Evolutionary conservation across 2,888 invertebrate species (phyloP).

Genomic region (Tuberolachnus salignus): DNA sequence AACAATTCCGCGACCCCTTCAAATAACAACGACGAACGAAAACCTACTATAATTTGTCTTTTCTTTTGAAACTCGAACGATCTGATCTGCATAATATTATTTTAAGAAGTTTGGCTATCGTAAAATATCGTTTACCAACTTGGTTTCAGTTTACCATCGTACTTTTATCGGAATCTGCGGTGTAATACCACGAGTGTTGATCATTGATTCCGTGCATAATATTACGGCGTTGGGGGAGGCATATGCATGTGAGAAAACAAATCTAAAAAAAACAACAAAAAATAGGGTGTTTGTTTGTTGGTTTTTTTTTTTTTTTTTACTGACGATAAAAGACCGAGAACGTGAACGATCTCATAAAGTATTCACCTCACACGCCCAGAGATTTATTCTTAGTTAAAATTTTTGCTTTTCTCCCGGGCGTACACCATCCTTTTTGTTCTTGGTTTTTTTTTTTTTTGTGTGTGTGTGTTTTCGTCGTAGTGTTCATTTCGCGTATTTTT

Average conservation of each 20-base stretch:
- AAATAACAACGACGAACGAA: too few relatives aligned
- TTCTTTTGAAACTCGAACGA: neutral
- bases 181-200: slow-evolving; percentile 21
- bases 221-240: slow-evolving; percentile 5
- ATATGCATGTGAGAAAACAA: neutral
- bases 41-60: too few relatives aligned
- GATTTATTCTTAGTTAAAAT: slow-evolving; percentile 50
- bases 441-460: neutral
- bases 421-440: slow-evolving; percentile 28
- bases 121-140: slow-evolving; percentile 24
- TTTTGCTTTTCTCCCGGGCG: slow-evolving; percentile 26
- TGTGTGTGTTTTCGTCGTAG: neutral
- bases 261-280: too few relatives aligned
- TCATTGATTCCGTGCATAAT: slow-evolving; percentile 39
- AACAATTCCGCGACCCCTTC: too few relatives aligned
- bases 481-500: slow-evolving; percentile 20
- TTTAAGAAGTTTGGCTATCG: neutral
- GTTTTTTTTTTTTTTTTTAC: slow-evolving; percentile 13
- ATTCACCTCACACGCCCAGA: slow-evolving; percentile 35
- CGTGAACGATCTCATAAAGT: slow-evolving; percentile 46
- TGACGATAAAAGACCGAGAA: slow-evolving; percentile 40
- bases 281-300: slow-evolving; percentile 7
- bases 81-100: neutral
- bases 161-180: slow-evolving; percentile 8
- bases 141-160: slow-evolving; percentile 7